These are phyloP conservation scores for Chitala chitala DNA, from an alignment of 2,113 vertebrate species.

Conservation along the genomic window DNA sequence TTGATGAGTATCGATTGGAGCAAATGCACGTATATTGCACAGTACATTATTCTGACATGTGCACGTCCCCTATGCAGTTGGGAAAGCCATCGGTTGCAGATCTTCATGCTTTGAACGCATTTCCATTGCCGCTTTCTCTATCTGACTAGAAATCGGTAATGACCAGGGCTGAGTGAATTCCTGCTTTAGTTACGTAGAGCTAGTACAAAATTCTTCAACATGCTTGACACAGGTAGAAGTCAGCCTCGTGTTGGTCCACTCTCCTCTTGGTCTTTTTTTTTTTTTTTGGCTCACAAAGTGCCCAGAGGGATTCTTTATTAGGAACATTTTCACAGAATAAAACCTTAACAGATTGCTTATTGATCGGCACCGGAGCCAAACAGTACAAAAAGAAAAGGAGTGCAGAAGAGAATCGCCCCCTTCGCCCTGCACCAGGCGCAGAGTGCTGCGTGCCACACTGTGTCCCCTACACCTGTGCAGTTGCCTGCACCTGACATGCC, in stretches of 20 bases:
- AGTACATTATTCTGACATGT: conserved; percentile 30
- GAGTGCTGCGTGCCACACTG: conserved; percentile 19
- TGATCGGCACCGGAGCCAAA: conserved; percentile 38
- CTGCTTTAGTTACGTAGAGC: conserved; percentile 29
- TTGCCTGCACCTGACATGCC: conserved; percentile 14
- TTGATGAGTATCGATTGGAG: conserved; percentile 37
- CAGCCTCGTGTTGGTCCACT: conserved; percentile 12
- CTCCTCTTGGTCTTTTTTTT: conserved; percentile 18
- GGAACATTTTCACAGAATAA: conserved; percentile 45
- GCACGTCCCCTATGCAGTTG: conserved; percentile 23
- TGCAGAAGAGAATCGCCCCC: conserved; percentile 14
- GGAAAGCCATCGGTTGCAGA: conserved; percentile 27
- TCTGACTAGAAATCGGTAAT: conserved; percentile 27
- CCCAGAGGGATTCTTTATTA: conserved; percentile 42
- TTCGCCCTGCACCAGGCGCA: neutral
- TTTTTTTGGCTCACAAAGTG: conserved; percentile 27
- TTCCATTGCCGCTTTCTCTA: conserved; percentile 16
- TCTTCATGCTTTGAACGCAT: conserved; percentile 27
- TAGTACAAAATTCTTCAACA: conserved; percentile 25
- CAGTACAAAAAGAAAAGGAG: conserved; percentile 11
- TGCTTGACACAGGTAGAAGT: conserved; percentile 37
- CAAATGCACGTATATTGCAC: conserved; percentile 26
- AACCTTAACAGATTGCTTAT: conserved; percentile 51
- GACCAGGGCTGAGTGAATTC: conserved; percentile 23
- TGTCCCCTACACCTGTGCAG: conserved; percentile 14